phyloP scores from a whole-genome alignment of 2,797 vertebrate genomes.

The Sternotherus odoratus region DNA sequence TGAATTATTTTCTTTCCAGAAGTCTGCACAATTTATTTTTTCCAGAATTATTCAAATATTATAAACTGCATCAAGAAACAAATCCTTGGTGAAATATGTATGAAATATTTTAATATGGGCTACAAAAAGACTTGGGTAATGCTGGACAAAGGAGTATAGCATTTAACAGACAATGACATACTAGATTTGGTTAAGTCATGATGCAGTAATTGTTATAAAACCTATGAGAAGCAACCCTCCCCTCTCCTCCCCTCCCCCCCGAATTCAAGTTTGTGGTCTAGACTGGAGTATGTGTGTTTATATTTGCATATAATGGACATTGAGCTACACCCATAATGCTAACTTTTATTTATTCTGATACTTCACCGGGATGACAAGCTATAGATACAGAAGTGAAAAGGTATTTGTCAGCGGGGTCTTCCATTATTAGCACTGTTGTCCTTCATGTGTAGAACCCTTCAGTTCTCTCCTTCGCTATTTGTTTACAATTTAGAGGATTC shows the following conservation, averaged over 20 bases:
- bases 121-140: slow-evolving; percentile 25
- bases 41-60: slow-evolving; percentile 36
- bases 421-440: neutral
- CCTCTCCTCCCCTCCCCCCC: no score
- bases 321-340: neutral
- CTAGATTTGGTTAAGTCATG: neutral
- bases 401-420: neutral
- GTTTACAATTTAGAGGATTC: neutral
- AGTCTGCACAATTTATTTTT: neutral
- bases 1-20: neutral
- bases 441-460: no score
- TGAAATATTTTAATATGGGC: slow-evolving; percentile 20
- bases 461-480: neutral
- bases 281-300: no score
- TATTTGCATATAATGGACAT: neutral
- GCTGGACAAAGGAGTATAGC: slow-evolving; percentile 50
- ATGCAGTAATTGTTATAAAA: neutral
- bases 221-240: neutral
- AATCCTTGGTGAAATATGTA: slow-evolving; percentile 34
- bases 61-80: slow-evolving; percentile 25
- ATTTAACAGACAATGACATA: slow-evolving; percentile 52
- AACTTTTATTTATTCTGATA: neutral
- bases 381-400: neutral
- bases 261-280: neutral
- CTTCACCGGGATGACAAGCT: neutral